These are phyloP conservation scores for Lasiommata megera DNA, from an alignment of 2,888 invertebrate species.

Conservation along the genomic window DNA sequence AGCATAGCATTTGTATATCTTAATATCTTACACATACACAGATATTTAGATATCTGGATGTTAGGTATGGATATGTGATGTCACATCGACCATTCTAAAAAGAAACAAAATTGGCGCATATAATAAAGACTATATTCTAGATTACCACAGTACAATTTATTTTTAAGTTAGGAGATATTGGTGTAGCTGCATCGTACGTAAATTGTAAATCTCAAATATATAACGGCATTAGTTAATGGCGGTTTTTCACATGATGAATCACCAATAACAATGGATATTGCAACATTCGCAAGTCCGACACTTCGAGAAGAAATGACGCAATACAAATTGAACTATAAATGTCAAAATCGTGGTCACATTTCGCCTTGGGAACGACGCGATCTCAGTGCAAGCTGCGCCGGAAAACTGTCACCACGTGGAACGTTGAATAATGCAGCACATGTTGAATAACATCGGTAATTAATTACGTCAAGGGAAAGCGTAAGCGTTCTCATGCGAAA, in stretches of 20 bases:
- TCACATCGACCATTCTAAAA: no score
- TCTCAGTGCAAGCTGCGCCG: slow-evolving; percentile 50
- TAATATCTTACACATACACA: no score
- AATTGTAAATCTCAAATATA: no score
- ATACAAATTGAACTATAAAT: slow-evolving; percentile 63
- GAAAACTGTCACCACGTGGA: slow-evolving; percentile 56
- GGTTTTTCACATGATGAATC: slow-evolving; percentile 11
- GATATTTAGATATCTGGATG: no score
- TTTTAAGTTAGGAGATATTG: no score
- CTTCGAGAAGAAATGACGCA: slow-evolving; percentile 62
- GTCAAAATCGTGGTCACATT: slow-evolving; percentile 70
- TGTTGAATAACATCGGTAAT: slow-evolving; percentile 72
- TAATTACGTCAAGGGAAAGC: slow-evolving; percentile 69
- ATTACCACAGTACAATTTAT: no score
- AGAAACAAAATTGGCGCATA: no score
- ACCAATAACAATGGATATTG: slow-evolving; percentile 18
- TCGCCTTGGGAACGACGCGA: slow-evolving; percentile 50
- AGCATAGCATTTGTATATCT: no score
- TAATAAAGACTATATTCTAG: no score
- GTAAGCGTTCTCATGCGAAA: slow-evolving; percentile 71
- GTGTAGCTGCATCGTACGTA: no score
- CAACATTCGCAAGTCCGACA: slow-evolving; percentile 56
- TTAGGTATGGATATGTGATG: no score
- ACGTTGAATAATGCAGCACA: slow-evolving; percentile 71
- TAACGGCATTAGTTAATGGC: not conserved